Evolutionary conservation across 1,140 invertebrate genomes (phyloP), one percentile per base, ranked within the genome.

Genomic region (Oryzaephilus surinamensis): DNA sequence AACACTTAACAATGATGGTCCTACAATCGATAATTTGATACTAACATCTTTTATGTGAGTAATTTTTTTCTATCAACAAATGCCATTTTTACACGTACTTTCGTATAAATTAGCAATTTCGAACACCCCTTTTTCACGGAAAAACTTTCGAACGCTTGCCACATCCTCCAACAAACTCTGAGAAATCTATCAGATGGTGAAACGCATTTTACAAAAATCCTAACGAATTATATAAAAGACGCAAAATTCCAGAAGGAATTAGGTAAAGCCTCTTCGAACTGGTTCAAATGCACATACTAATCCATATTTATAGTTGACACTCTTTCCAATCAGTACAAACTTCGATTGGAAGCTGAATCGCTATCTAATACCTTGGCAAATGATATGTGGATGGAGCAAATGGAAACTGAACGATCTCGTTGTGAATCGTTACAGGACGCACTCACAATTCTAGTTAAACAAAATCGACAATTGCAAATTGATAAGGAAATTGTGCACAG

Each of bases 341-440:
- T 54, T 11, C 50, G 52, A 19, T 40, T 40, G 27, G 48, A 52
- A 29, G 34, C 41, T 8, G 50, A 54, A 48, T 38, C 45, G 32
- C 42, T 40, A 14, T 29, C 38, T 11, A 38, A 40, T 19, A 33
- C 28, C 8, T 19, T 52, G 6, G 34, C 48, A 1, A 42, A 46
- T 20, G 42, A 50, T 16, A 48, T 54, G 32, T 54, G 50, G 50
- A 23, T 43, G 15, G 45, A 54, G 15, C 52, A 54, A 31, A 12
- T 45, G 10, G 47, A 54, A 20, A 37, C 46, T 3, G 29, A 41
- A 6, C 48, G 45, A 41, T 38, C 29, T 10, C 50, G 52, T 15
- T 45, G 50, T 17, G 31, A 42, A 27, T 35, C 34, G 20, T 27
- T 54, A 1, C 41, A 50, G 12, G 42, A 46, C 16, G 43, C 37